Base-by-base conservation (phyloP, 2,888 invertebrate genomes). In the Azorinus chamasolen region DNA sequence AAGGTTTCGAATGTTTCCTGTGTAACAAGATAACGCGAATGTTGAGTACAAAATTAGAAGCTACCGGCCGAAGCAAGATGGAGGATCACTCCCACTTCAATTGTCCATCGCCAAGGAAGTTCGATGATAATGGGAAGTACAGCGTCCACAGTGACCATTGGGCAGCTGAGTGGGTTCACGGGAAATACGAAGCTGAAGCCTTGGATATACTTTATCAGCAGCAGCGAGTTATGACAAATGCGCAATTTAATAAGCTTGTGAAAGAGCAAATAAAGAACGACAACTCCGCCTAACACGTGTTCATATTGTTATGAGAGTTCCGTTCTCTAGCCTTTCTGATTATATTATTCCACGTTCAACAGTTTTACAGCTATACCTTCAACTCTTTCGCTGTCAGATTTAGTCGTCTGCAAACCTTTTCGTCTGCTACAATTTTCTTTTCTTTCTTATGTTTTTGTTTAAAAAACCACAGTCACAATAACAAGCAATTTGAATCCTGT, bases 101-200 rank as follows among this genome's bases (percentile, higher is more conserved):
- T 69, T 95, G 95, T 87, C 93, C 94, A 3, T 75, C 89, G 50
- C 95, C 95, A 1, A 72, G 76, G 39, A 62, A 53, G 10, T 91
- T 91, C 63, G 75, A 83, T 37, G 70, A 80, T 6, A 48, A 83
- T 6, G 87, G 89, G 0, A 63, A 66, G 22, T 84, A 86, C 45
- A 80, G 72, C n/a, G 61, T 83, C 5, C 70, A 77, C 41, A 61
- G 48, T 41, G 55, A 59, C 22, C 24, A 2, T 4, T 81, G 81
- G 81, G 32, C 68, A 10, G 54, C 62, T 3, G 81, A 81, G 50
- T 81, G 81, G 81, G 50, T 51, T 32, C 70, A 70, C 37, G 81
- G 77, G 6, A 81, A 74, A 59, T 66, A 74, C 51, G 81, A 77
- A 27, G 81, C 77, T 6, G 46, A 25, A 1, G 77, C 63, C 16